Base-by-base conservation (phyloP, 1,140 invertebrate genomes). In the Heterodera schachtii region DNA sequence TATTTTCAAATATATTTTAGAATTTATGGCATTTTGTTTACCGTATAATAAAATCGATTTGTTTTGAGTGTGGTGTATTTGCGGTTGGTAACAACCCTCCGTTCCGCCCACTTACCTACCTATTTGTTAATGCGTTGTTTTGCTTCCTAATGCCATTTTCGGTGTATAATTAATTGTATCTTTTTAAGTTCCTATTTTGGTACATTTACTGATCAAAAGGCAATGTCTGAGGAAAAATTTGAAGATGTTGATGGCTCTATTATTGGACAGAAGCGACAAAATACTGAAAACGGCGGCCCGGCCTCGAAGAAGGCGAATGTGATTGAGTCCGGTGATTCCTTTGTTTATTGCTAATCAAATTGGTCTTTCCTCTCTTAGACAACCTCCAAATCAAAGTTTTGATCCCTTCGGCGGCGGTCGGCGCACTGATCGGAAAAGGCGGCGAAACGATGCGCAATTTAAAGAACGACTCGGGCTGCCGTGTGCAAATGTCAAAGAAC, bases 401-500 rank as follows among this genome's bases (percentile, higher is more conserved):
- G 3, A 90, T 89, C 73, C 88, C 88, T 21, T 79, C 89, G 11
- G 75, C 46, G 3, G 88, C 88, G n/a, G 88, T 90, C 44, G 88
- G 88, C 46, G 88, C 88, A 21, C 76, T 89, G 1, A 89, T 89
- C 70, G 88, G 88, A 76, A 89, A 89, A 73, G 88, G 88, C 3
- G 88, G 88, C 44, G 88, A 89, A 70, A 81, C 87, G 41, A 89
- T 89, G 88, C 70, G 88, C 44, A 81, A 81, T 16, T 49, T 89
- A 8, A 89, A 89, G 79, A 89, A 80, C 60, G 89, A 90, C 21
- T 79, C 84, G 11, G 83, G 87, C 1, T 89, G 88, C 49, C 84
- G 84, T 3, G 88, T 89, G 47, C 88, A 89, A 77, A 89, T 89
- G 88, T 89, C 87, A 3, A 89, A 89, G 80, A 90, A 89, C 67